Evolutionary conservation across 2,888 invertebrate species (phyloP), one percentile per base, ranked within the genome.

Genomic region (Napeogenes sylphis): DNA sequence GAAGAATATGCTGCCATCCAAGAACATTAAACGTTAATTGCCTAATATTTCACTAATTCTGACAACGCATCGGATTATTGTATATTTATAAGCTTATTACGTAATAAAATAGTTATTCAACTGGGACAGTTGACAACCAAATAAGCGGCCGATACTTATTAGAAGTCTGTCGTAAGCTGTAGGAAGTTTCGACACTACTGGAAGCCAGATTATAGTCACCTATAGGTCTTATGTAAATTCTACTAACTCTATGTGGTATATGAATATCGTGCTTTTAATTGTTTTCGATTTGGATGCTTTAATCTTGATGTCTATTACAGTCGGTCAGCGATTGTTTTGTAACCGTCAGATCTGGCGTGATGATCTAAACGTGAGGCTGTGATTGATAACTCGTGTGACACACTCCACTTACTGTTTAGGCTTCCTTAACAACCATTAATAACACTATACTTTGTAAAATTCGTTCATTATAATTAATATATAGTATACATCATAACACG

Each of bases 371-470:
- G 68, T 69, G 67, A 59, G 59, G 69, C 71, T 75, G 73, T 83
- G 83, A 87, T 85, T 83, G 85, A 83, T 82, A 82, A 80, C 76
- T 79, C 72, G 76, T 76, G 75, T 85, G 87, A 80, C 87, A 86
- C 80, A 85, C 84, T 87, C 85, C 67, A 86, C 83, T 86, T 85
- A 66, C 61, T 35, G 54, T 62, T 63, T 59, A 65, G 67, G 67
- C 59, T 63, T 65, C 63, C 67, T 58, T 21, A 64, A 66, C 55
- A 54, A 14, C 14, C 14, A 33, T 35, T 51, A 47, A 46, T 45
- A 14, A 13, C 46, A 10, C 10, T 46, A 3, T 5, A 14, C 21
- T 21, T n/a, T 6, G 6, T 4, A 8, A 14, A n/a, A 47, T 21
- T 5, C n/a, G 21, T n/a, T 47, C 14, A 47, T 2, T n/a, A n/a